Base-by-base conservation (phyloP, 2,797 vertebrate species). In the Forpus xanthops region DNA sequence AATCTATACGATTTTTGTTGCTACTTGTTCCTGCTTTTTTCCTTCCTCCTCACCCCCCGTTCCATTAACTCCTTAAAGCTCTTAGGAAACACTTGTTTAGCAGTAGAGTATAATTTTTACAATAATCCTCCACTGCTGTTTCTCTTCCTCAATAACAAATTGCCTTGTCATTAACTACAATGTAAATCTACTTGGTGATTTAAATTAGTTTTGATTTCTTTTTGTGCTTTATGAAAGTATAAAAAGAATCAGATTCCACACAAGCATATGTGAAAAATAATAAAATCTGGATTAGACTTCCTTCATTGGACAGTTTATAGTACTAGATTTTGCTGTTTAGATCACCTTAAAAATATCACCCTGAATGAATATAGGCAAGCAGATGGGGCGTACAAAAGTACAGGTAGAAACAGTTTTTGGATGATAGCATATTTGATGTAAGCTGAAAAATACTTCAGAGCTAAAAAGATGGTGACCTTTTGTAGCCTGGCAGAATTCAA, bases 21-120 rank as follows among this genome's bases (percentile, higher is more conserved):
- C 6, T 50, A 31, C 9, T 24, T 0, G 0, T 64, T 58, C 28
- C 15, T 47, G 3, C 1, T 18, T 11, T 18, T 15, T 21, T 19
- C 31, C 3, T 19, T 21, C 14, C 2, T 28, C 21, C 15, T 23
- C 21, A 33, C 4, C 14, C 10, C 8, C 23, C 8, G 5, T 87
- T 68, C 19, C 25, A 24, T 76, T 68, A 83, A 28, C 2, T 45
- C 24, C 33, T 55, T 28, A 9, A 73, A 65, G 3, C 23, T 81
- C 62, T 67, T 65, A 55, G 35, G 27, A 78, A 64, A 65, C 2
- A 1, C 7, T 72, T 76, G 8, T 73, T 66, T 62, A 55, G 37
- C 2, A 60, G 13, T 37, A 84, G 8, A 6, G 24, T 60, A 31
- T 31, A 35, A 44, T 67, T 82, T 78, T 82, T 71, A 4, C 8